Conservation (phyloP, 2,888 invertebrate genomes). For the Didymodactylos carnosus region DNA sequence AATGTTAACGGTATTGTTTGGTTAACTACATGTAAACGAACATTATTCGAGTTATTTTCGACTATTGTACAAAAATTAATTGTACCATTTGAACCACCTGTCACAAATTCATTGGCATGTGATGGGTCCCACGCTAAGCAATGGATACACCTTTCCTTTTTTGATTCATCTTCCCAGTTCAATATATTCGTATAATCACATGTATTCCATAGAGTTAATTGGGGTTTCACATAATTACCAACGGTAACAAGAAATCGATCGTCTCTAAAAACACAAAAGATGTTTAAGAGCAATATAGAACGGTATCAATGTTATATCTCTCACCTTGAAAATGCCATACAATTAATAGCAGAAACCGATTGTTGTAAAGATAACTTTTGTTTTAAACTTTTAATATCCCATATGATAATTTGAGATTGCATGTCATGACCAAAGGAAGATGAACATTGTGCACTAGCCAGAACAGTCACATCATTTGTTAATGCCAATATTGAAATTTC, state of each 20-base stretch:
- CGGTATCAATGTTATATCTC: not conserved
- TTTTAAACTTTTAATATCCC: not conserved
- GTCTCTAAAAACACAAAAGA: not conserved
- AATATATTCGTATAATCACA: not conserved
- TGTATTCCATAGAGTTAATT: slow-evolving; percentile 12
- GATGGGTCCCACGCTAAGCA: slow-evolving; percentile 4
- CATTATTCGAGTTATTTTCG: slow-evolving; percentile 17
- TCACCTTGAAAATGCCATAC: not conserved
- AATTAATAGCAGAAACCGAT: not conserved
- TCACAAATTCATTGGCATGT: slow-evolving; percentile 26
- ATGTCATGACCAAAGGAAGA: not conserved
- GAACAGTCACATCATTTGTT: slow-evolving; percentile 5
- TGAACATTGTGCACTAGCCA: slow-evolving; percentile 5
- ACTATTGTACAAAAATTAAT: slow-evolving; percentile 31
- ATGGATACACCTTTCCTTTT: not conserved
- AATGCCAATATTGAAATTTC: slow-evolving; percentile 9
- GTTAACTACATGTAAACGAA: slow-evolving; percentile 23
- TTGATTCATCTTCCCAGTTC: not conserved
- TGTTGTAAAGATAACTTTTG: not conserved
- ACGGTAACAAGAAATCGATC: slow-evolving; percentile 15
- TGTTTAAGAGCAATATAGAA: not conserved
- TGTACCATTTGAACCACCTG: slow-evolving; percentile 25
- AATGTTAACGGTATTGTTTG: slow-evolving; percentile 23
- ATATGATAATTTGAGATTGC: not conserved
- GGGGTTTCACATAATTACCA: slow-evolving; percentile 4